Conservation (phyloP, 2,113 vertebrate genomes). For the Neogobius melanostomus region DNA sequence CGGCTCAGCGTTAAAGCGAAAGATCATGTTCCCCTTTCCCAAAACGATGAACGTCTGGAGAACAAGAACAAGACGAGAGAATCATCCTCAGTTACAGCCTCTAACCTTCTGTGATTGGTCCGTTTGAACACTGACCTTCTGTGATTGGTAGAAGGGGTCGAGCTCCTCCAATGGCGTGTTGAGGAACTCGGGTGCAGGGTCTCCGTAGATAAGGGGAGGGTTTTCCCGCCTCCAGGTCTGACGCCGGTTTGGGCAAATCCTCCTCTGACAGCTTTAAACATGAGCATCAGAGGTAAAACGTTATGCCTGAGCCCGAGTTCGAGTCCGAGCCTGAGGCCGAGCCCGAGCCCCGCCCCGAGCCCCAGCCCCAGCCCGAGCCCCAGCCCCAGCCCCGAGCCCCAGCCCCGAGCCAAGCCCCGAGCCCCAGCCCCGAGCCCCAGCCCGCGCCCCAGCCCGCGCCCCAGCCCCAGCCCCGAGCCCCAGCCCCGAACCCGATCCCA, state of each 20-base stretch:
- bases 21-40: constrained; percentile 89
- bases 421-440: no score
- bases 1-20: constrained; percentile 87
- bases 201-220: constrained; percentile 67
- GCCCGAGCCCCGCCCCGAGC: no score
- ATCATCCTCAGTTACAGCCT: neutral
- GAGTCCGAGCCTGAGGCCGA: no score
- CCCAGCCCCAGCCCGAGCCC: no score
- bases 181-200: constrained; percentile 49
- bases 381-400: no score
- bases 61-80: constrained; percentile 20
- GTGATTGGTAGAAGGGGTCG: constrained; percentile 68
- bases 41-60: constrained; percentile 93
- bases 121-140: constrained; percentile 44
- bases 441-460: no score
- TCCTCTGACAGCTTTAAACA: constrained; percentile 47
- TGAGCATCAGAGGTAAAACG: no score
- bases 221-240: constrained; percentile 65
- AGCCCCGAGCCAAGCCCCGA: no score
- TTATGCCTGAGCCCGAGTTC: no score
- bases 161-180: constrained; percentile 66
- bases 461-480: no score
- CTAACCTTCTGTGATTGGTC: neutral
- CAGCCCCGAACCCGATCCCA: no score
- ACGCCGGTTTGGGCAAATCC: constrained; percentile 51